These are phyloP conservation scores for Calyptomena viridis DNA, from an alignment of 2,113 vertebrate species.

Conservation along the genomic window DNA sequence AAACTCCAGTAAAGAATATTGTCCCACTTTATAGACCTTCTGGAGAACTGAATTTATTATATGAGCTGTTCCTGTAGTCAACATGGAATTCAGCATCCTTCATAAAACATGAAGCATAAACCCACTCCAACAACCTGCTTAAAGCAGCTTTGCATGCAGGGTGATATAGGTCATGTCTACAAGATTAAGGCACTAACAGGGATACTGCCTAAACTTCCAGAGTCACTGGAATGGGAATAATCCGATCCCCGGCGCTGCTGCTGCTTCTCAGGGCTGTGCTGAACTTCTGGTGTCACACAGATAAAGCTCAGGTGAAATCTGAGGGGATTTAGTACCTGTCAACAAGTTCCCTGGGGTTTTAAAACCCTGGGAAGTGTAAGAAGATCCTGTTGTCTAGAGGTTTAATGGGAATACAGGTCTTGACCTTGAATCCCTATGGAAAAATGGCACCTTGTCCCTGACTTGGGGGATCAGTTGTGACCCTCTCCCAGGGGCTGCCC, in stretches of 20 bases:
- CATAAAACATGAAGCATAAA: not conserved
- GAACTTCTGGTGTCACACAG: not conserved
- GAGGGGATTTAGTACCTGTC: not conserved
- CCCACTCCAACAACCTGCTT: not conserved
- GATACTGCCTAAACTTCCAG: not conserved
- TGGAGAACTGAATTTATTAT: not conserved
- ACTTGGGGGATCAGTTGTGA: rapidly evolving
- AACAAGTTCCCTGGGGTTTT: not conserved
- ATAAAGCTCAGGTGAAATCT: not conserved
- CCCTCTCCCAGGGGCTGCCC: not conserved
- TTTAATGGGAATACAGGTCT: not conserved
- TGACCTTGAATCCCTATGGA: rapidly evolving
- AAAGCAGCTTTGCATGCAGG: not conserved
- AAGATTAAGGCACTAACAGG: not conserved
- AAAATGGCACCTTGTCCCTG: rapidly evolving
- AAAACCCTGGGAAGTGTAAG: not conserved
- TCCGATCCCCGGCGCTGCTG: not conserved
- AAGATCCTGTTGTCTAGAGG: not conserved
- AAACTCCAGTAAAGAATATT: not conserved
- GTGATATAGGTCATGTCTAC: not conserved
- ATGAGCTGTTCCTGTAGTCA: not conserved
- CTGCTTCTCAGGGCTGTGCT: not conserved
- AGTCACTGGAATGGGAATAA: not conserved
- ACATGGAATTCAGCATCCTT: not conserved
- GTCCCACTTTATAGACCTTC: not conserved